A percentile compares a stretch with the other conserved stretches of the same genome.
Evolutionary conservation across 1,140 invertebrate species (phyloP).

Genomic region (Drosophila funebris): DNA sequence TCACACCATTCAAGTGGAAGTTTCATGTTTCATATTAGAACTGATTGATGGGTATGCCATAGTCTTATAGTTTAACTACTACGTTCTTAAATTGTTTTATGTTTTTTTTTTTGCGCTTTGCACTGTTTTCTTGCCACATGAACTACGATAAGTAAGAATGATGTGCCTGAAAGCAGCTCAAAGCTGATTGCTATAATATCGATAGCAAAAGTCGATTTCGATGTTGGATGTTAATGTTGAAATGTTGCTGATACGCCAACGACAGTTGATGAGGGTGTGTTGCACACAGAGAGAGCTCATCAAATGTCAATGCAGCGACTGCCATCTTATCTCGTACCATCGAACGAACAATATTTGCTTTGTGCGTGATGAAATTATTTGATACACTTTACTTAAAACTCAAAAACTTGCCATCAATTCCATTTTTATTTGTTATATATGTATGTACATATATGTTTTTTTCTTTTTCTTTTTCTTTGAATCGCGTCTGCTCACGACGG

Average conservation of each 20-base stretch:
- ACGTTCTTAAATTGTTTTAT: too few species aligned
- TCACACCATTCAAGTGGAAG: too few species aligned
- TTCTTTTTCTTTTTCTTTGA: conserved; percentile 1
- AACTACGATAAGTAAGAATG: conserved; percentile 32
- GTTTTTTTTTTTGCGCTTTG: too few species aligned
- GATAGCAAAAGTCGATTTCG: conserved; percentile 26
- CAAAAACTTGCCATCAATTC: conserved; percentile 19
- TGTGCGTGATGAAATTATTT: conserved; percentile 43
- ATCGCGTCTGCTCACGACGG: conserved; percentile 7
- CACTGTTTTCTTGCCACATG: not conserved
- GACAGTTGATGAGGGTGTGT: conserved; percentile 20
- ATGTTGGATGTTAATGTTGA: not conserved
- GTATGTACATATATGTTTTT: too few species aligned
- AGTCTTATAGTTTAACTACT: too few species aligned
- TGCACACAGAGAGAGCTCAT: not conserved
- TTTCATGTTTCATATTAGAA: too few species aligned
- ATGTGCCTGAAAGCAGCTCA: conserved; percentile 18
- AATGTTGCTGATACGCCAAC: conserved; percentile 14
- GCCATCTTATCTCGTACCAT: too few species aligned
- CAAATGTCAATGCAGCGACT: conserved; percentile 15
- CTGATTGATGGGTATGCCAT: too few species aligned
- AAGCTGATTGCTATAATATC: conserved; percentile 34
- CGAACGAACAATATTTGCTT: not conserved
- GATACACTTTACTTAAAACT: conserved; percentile 33
- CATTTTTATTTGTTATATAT: conserved; percentile 5